Evolutionary conservation across 2,888 invertebrate genomes (phyloP), one percentile per base, ranked within the genome.

Genomic region (Eurytoma adleriae): DNA sequence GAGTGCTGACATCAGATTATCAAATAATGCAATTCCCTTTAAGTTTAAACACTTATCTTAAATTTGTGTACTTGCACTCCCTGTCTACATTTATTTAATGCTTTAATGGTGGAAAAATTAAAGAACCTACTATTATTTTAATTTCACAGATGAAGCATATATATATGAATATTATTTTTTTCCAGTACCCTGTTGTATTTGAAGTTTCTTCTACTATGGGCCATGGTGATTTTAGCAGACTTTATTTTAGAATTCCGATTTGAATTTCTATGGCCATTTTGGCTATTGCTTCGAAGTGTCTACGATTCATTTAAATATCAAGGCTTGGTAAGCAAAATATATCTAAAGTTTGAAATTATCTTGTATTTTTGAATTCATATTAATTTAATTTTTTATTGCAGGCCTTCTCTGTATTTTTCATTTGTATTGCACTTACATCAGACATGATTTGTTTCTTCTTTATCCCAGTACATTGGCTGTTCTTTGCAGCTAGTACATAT

Each of bases 381-480:
- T 30, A 61, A 40, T 54, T 24, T 54, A 54, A n/a, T 73, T 57
- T 67, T 75, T 82, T 86, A 85, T 93, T 93, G 61, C 93, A 98
- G 97, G 98, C 98, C 91, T 99, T 99, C 92, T 98, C 98, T 88
- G 95, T 98, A 89, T 97, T 99, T 93, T 99, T 99, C 93, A 96
- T 99, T 90, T 98, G 97, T 92, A 96, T 99, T 91, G 98, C 98
- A 86, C 94, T 99, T 87, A 98, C 98, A 85, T 98, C 99, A 87
- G 99, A 99, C 92, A 96, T 99, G 94, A 96, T 99, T 92, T 99
- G 98, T 93, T 98, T 97, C 93, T 97, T 99, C 93, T 98, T 99
- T 92, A 98, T 99, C 93, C 99, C 99, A 85, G 96, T 98, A 87
- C 97, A 98, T 91, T 98, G 98, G 96, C 94, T 98, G 91, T 98